phyloP scores from a whole-genome alignment of 2,797 vertebrate genomes.

The Morelia viridis region DNA sequence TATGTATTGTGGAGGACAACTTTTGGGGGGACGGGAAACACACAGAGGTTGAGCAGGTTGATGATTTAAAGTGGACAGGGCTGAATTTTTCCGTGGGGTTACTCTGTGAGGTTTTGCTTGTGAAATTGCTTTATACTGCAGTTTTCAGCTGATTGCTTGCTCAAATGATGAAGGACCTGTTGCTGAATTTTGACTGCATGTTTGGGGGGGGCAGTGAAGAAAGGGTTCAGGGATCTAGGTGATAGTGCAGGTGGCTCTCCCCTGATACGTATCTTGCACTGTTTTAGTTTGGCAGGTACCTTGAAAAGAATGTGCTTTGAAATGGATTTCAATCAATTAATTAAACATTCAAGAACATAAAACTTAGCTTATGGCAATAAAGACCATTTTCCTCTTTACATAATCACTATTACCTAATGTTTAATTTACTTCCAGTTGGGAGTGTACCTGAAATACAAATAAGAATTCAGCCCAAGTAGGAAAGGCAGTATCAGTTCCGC shows the following conservation, averaged over 20 bases:
- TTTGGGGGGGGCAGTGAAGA: not conserved
- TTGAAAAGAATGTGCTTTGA: not conserved
- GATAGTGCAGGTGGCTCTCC: not conserved
- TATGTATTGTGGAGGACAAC: not conserved
- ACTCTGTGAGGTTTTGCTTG: not conserved
- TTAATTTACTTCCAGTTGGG: not conserved
- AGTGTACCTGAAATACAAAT: not conserved
- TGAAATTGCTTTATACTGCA: not conserved
- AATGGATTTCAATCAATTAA: not conserved
- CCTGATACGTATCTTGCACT: not conserved
- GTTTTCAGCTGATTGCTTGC: not conserved
- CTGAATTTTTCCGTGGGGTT: not conserved
- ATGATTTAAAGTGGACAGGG: not conserved
- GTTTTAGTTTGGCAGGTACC: not conserved
- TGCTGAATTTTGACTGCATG: not conserved
- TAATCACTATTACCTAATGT: not conserved
- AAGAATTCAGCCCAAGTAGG: not conserved
- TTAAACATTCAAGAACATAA: not conserved
- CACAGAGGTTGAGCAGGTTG: not conserved
- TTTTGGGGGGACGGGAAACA: not conserved
- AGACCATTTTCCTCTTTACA: not conserved
- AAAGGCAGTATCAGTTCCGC: not conserved
- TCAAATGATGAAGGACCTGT: not conserved
- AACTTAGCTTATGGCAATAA: not conserved
- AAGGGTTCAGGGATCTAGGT: not conserved